These are phyloP conservation scores for Apotomis betuletana DNA, from an alignment of 2,888 invertebrate genomes.

Conservation along the genomic window DNA sequence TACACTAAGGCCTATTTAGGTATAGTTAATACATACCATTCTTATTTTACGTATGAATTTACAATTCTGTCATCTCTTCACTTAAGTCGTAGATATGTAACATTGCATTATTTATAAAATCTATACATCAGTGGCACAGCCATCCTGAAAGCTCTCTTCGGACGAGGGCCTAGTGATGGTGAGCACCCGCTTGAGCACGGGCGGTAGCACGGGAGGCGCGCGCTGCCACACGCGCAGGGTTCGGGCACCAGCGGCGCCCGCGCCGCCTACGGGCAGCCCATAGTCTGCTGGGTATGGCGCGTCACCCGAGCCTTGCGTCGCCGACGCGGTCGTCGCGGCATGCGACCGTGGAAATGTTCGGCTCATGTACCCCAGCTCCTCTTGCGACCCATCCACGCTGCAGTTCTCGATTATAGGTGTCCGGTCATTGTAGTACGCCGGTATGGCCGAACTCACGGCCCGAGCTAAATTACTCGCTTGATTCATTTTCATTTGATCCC, in stretches of 20 bases:
- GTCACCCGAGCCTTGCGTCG: conserved; percentile 62
- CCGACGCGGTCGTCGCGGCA: conserved; percentile 62
- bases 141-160: conserved; percentile 96
- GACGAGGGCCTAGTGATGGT: conserved; percentile 93
- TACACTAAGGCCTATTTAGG: conserved; percentile 71
- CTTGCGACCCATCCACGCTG: conserved; percentile 83
- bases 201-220: conserved; percentile 92
- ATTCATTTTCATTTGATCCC: conserved; percentile 86
- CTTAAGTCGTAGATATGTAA: conserved; percentile 56
- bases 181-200: conserved; percentile 92
- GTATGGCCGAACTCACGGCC: conserved; percentile 82
- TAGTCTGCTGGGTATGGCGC: conserved; percentile 90
- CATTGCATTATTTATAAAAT: conserved; percentile 46
- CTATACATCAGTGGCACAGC: conserved; percentile 95
- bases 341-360: conserved; percentile 85
- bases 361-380: conserved; percentile 85
- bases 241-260: conserved; percentile 90
- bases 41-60: conserved; percentile 64
- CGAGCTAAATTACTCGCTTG: conserved; percentile 83
- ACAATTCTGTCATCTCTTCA: conserved; percentile 64
- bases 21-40: conserved; percentile 69
- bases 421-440: conserved; percentile 87
- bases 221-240: conserved; percentile 94
- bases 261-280: conserved; percentile 87
- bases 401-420: conserved; percentile 88